Conservation (phyloP, 2,888 invertebrate genomes). For the Aphidius colemani region DNA sequence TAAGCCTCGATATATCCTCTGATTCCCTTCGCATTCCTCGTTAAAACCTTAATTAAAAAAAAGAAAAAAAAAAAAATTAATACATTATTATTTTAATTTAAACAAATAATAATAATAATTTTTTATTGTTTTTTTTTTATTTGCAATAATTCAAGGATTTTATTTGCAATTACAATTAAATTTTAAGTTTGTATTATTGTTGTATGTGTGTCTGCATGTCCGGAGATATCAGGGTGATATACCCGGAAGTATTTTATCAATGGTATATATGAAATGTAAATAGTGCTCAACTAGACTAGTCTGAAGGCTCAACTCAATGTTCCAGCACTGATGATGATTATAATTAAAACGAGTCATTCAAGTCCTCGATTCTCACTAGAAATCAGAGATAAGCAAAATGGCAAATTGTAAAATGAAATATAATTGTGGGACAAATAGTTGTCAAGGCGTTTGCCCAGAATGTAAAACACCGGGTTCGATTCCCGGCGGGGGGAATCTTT, state of each 20-base stretch:
- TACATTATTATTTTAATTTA: not conserved
- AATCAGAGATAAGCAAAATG: too few relatives aligned
- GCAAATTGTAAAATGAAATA: too few relatives aligned
- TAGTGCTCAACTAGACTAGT: too few relatives aligned
- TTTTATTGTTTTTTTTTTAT: constrained; percentile 24
- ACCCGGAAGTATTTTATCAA: constrained; percentile 52
- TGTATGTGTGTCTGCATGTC: constrained; percentile 13
- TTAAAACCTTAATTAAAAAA: constrained; percentile 67
- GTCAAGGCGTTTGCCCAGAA: too few relatives aligned
- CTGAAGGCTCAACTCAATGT: constrained; percentile 53
- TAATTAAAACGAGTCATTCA: too few relatives aligned
- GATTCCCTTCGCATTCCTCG: constrained; percentile 72
- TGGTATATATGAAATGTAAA: constrained; percentile 34
- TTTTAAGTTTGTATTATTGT: constrained; percentile 12
- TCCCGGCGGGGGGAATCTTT: too few relatives aligned
- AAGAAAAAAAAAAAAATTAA: not conserved
- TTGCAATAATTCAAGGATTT: constrained; percentile 16
- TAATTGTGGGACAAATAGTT: not conserved
- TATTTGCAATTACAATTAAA: constrained; percentile 18
- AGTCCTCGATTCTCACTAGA: too few relatives aligned
- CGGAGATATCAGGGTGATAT: constrained; percentile 45
- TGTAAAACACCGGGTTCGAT: too few relatives aligned
- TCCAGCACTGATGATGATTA: not conserved
- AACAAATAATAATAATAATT: constrained; percentile 15
- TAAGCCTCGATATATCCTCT: constrained; percentile 80